Percentiles rank a stretch among this genome's conserved stretches.
Evolutionary conservation across 37 sponge, comb jelly and placozoan species (phyloP).

Genomic region (Tethya wilhelma): DNA sequence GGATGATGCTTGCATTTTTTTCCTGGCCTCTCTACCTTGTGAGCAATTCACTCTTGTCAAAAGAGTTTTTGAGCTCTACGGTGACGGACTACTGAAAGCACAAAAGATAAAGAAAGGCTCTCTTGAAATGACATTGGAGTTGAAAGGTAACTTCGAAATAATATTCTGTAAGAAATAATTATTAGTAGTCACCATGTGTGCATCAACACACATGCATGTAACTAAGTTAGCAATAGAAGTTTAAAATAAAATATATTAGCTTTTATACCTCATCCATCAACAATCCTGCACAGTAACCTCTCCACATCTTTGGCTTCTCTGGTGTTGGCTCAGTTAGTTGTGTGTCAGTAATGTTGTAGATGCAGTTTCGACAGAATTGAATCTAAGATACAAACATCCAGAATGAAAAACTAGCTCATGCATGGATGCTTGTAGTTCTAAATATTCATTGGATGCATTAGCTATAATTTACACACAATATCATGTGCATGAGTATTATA

Average conservation of each 20-base stretch:
- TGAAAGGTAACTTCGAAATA: background rate
- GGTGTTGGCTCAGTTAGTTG: background rate
- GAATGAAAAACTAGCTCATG: background rate
- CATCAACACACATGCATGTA: background rate
- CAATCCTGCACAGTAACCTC: background rate
- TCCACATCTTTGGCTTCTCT: slow-evolving; percentile 2
- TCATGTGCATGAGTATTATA: too few species aligned
- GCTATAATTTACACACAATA: too few species aligned
- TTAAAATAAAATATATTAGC: background rate
- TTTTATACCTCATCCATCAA: slow-evolving; percentile 9
- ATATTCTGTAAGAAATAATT: too few species aligned
- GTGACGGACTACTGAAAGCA: background rate
- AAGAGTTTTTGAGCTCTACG: background rate
- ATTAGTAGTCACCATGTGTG: too few species aligned
- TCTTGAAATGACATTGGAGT: background rate
- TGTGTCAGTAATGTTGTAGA: background rate
- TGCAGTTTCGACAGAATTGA: background rate
- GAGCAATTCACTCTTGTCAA: background rate
- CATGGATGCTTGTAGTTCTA: too few species aligned
- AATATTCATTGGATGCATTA: too few species aligned
- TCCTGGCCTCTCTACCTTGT: slow-evolving; percentile 3
- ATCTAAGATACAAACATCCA: background rate
- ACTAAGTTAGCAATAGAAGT: background rate
- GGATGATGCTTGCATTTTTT: slow-evolving; percentile 15
- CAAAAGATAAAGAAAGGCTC: background rate